Conservation (phyloP, 2,888 invertebrate species). For the Druceiella hillmani region DNA sequence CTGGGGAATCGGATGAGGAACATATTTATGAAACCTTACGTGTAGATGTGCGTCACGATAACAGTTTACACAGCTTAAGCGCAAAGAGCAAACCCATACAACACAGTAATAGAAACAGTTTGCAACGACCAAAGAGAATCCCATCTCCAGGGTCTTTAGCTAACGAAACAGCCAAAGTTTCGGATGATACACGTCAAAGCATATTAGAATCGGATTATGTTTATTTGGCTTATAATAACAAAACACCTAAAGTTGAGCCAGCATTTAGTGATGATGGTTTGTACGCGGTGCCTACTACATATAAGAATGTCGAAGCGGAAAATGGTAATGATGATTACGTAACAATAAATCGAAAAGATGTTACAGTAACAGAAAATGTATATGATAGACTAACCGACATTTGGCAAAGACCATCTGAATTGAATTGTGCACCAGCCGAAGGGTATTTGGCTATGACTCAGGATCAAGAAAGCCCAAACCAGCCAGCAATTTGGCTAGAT, state of each 20-base stretch:
- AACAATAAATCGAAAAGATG: no score
- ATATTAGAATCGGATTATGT: conserved; percentile 47
- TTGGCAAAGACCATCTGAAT: conserved; percentile 37
- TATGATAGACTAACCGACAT: conserved; percentile 43
- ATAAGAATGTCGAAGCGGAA: no score
- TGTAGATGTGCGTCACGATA: conserved; percentile 32
- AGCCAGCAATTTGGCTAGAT: conserved; percentile 66
- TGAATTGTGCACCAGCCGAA: conserved; percentile 28
- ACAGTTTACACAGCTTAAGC: conserved; percentile 2
- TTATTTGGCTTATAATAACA: conserved; percentile 43
- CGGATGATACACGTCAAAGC: conserved; percentile 32
- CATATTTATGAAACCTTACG: conserved; percentile 58
- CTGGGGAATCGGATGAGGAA: conserved; percentile 40
- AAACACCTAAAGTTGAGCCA: no score
- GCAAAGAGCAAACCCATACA: no score
- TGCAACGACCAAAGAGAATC: conserved; percentile 38
- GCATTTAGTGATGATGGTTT: conserved; percentile 34
- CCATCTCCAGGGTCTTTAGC: conserved; percentile 34
- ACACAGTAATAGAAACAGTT: conserved; percentile 36
- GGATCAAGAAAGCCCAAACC: conserved; percentile 52
- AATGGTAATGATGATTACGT: conserved; percentile 35
- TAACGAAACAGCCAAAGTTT: conserved; percentile 10
- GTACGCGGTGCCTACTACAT: conserved; percentile 35
- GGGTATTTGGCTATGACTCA: conserved; percentile 45
- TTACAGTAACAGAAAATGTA: conserved; percentile 40